These are phyloP conservation scores for Episyrphus balteatus DNA, from an alignment of 1,140 invertebrate species.

Conservation along the genomic window DNA sequence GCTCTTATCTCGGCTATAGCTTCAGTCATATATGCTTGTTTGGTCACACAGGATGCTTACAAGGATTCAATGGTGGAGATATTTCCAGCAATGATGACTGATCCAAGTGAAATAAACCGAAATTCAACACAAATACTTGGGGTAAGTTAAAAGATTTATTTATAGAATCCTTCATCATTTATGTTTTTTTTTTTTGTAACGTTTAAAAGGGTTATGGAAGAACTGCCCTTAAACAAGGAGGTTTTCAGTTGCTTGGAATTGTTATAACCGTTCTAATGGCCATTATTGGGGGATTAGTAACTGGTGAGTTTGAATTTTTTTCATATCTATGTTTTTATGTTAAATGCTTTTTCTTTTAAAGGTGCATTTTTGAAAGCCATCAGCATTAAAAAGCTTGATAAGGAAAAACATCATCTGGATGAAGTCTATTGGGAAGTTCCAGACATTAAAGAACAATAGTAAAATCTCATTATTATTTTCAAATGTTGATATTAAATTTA, in stretches of 20 bases:
- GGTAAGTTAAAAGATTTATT: constrained; percentile 17
- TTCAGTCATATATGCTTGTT: constrained; percentile 60
- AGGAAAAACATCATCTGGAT: constrained; percentile 43
- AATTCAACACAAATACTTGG: constrained; percentile 27
- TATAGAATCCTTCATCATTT: not conserved
- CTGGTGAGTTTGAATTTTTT: constrained; percentile 48
- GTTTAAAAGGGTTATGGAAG: constrained; percentile 43
- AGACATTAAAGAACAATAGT: constrained; percentile 32
- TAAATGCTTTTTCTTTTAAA: constrained; percentile 16
- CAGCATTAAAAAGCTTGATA: constrained; percentile 38
- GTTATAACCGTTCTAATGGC: constrained; percentile 57
- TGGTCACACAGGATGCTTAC: constrained; percentile 52
- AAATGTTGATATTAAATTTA: too few relatives aligned
- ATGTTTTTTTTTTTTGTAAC: constrained; percentile 1
- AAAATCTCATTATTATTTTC: constrained; percentile 7
- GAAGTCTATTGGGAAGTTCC: constrained; percentile 46
- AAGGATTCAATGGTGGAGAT: constrained; percentile 46
- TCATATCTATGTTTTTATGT: not conserved
- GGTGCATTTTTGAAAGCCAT: constrained; percentile 38
- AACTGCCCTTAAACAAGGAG: constrained; percentile 58
- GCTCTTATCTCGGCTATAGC: constrained; percentile 73
- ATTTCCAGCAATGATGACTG: constrained; percentile 40
- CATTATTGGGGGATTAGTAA: constrained; percentile 62
- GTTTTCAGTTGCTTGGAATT: constrained; percentile 65
- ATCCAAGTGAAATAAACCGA: constrained; percentile 6